Conservation (phyloP, 53 echinoderm and acorn worm species). For the Echinometra lucunter region DNA sequence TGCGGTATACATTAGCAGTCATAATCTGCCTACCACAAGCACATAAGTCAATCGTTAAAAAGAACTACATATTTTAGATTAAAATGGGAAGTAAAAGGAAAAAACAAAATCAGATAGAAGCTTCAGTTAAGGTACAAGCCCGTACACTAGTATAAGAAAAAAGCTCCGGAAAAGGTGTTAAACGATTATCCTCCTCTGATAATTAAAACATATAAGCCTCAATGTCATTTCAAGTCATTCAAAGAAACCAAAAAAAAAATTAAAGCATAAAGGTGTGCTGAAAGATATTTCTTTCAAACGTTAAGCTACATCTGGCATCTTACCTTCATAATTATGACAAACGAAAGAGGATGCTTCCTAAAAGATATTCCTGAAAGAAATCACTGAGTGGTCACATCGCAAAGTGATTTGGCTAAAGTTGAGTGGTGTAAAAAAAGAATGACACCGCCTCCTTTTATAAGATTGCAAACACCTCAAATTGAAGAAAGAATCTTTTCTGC, state of each 20-base stretch:
- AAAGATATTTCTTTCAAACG: background rate
- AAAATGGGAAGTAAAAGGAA: too few relatives aligned
- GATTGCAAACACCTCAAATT: conserved; percentile 23
- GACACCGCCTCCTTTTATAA: background rate
- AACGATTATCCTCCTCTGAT: too few relatives aligned
- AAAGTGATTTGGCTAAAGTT: background rate
- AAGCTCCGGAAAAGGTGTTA: too few relatives aligned
- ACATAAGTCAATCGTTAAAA: too few relatives aligned
- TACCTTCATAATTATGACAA: conserved; percentile 26
- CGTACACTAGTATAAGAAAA: too few relatives aligned
- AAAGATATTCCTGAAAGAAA: conserved; percentile 7
- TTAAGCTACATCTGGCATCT: background rate
- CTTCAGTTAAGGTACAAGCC: too few relatives aligned
- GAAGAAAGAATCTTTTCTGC: conserved; percentile 23
- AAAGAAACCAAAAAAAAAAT: too few relatives aligned
- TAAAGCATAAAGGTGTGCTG: background rate
- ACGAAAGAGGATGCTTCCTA: background rate
- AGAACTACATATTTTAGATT: too few relatives aligned
- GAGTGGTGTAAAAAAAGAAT: background rate
- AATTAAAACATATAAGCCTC: too few relatives aligned
- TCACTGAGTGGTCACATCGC: background rate
- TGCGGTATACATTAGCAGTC: too few relatives aligned
- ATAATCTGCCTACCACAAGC: background rate
- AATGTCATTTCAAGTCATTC: too few relatives aligned
- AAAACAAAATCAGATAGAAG: too few relatives aligned